Evolutionary conservation across 2,888 invertebrate species (phyloP), one percentile per base, ranked within the genome.

Genomic region (Axea sp.): DNA sequence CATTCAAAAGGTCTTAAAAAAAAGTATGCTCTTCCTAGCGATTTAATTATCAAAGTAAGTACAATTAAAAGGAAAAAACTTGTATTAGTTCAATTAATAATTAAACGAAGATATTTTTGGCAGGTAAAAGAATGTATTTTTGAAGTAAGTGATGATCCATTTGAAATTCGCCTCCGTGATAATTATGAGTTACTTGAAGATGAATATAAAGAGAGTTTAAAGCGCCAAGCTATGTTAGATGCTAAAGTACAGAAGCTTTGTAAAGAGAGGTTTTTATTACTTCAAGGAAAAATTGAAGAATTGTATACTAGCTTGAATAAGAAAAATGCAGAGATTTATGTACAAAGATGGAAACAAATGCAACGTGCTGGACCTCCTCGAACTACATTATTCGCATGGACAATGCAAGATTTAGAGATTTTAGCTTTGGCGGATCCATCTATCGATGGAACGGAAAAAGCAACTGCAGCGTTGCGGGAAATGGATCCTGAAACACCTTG

Each of bases 121-220:
- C 82, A 95, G 94, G 92, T 96, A 12, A 94, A 96, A 88, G 94
- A 95, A 82, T 93, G 97, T 82, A 87, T 94, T 1, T 92, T 99
- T 79, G 97, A 98, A 89, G 93, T 99, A 89, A 95, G 95, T 77
- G 99, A 99, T 84, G 99, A 99, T 91, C 98, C 98, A 0, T 99
- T 99, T 84, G 99, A 99, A 89, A 97, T 98, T 1, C 96, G 96
- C 83, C 89, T 99, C 3, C 92, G 98, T 0, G 97, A 98, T 81
- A 99, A 98, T 87, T 98, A 96, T 86, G 98, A 98, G 84, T 89
- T 99, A 0, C 87, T 98, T 39, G 96, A 96, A 82, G 99, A 99
- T 82, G 99, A 99, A 86, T 96, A 96, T 82, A 93, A 95, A 80
- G 99, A 99, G 86, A 95, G 96, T 83, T 91, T 96, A 81, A 97